A percentile compares a stretch with the other conserved stretches of the same genome.
Conservation (phyloP, 2,113 vertebrate species). For the Peucedramus taeniatus region DNA sequence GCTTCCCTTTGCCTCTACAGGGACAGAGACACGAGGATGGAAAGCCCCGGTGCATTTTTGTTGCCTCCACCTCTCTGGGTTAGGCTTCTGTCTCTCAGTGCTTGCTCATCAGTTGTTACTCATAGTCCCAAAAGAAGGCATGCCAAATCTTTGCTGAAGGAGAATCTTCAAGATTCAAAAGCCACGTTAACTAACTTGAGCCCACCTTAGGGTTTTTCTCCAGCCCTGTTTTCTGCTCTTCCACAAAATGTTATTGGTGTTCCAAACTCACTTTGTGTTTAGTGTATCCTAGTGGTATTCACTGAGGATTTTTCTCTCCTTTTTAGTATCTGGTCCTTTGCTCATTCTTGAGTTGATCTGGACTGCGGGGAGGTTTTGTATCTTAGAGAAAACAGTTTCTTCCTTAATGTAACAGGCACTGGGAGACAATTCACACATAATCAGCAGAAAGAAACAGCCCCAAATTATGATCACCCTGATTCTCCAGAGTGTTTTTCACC, state of each 20-base stretch:
- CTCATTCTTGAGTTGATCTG: background rate
- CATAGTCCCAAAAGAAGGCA: background rate
- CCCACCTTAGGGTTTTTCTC: background rate
- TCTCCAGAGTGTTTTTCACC: background rate
- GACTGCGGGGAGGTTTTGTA: background rate
- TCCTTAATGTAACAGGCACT: background rate
- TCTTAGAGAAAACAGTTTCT: background rate
- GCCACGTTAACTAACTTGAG: background rate
- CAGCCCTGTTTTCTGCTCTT: background rate
- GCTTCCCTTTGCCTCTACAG: background rate
- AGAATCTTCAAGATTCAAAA: background rate
- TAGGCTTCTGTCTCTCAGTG: background rate
- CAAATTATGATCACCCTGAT: background rate
- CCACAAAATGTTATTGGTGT: background rate
- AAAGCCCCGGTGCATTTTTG: background rate
- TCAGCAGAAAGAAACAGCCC: background rate
- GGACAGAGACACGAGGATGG: background rate
- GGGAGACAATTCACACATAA: background rate
- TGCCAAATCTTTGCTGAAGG: background rate
- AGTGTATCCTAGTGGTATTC: background rate
- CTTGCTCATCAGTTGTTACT: background rate
- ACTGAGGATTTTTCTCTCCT: background rate
- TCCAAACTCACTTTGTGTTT: background rate
- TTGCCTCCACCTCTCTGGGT: background rate
- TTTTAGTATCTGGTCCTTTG: background rate